Percentiles rank a stretch among this genome's conserved stretches.
Conservation (phyloP, 37 sponge, comb jelly and placozoan species). For the Tethya wilhelma region DNA sequence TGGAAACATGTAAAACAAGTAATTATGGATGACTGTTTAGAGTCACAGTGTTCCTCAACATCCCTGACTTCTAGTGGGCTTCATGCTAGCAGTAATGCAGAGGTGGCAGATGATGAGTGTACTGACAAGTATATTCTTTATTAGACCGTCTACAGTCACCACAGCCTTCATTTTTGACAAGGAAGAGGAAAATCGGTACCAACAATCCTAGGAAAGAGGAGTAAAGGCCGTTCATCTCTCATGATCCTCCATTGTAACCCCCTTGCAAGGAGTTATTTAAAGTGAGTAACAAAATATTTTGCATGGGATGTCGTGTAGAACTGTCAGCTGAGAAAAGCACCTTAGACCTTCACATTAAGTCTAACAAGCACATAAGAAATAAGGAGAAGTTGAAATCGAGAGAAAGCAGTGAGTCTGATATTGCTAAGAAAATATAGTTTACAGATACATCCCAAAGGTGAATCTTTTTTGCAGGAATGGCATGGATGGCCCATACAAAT, state of each 20-base stretch:
- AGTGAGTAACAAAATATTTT: slow-evolving; percentile 17
- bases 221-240: background rate
- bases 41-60: too few relatives aligned
- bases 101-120: too few relatives aligned
- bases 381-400: slow-evolving; percentile 18
- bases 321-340: slow-evolving; percentile 11
- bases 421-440: slow-evolving; percentile 10
- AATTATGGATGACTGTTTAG: too few relatives aligned
- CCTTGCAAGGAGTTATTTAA: background rate
- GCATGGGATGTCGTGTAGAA: slow-evolving; percentile 21
- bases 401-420: slow-evolving; percentile 29
- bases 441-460: slow-evolving; percentile 15
- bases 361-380: slow-evolving; percentile 3
- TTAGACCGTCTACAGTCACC: too few relatives aligned
- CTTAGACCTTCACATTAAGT: slow-evolving; percentile 14
- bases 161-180: background rate
- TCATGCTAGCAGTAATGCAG: too few relatives aligned
- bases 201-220: background rate
- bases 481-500: too few relatives aligned
- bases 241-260: background rate
- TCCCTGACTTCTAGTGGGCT: too few relatives aligned
- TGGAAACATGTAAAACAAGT: too few relatives aligned
- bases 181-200: background rate
- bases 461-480: too few relatives aligned
- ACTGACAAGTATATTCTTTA: too few relatives aligned